Conservation (phyloP, 2,888 invertebrate species). For the Marasmarcha lunaedactyla region DNA sequence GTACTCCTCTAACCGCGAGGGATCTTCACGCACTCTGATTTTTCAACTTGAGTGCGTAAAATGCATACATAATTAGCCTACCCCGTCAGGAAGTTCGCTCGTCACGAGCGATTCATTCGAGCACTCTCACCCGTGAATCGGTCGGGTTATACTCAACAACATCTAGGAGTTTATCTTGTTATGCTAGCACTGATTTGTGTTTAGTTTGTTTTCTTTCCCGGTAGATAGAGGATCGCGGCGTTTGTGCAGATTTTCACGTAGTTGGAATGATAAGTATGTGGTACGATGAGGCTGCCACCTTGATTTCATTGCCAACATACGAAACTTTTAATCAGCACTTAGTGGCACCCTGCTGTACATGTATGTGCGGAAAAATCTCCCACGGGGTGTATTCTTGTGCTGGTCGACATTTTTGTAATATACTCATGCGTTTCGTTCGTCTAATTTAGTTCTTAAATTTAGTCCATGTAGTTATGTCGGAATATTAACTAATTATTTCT, state of each 20-base stretch:
- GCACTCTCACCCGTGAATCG: constrained; percentile 22
- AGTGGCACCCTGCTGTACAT: constrained; percentile 27
- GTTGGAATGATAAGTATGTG: too few species aligned
- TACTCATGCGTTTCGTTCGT: too few species aligned
- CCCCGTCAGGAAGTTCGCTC: constrained; percentile 16
- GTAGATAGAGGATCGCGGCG: constrained; percentile 8
- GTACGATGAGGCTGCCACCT: constrained; percentile 15
- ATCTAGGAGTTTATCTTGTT: constrained; percentile 35
- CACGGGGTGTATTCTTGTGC: not conserved
- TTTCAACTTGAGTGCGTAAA: constrained; percentile 47
- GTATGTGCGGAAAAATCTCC: constrained; percentile 22
- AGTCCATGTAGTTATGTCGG: too few species aligned
- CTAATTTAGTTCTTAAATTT: too few species aligned
- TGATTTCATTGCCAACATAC: constrained; percentile 36
- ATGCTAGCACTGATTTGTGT: constrained; percentile 41
- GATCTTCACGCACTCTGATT: constrained; percentile 49
- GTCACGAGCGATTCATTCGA: constrained; percentile 20
- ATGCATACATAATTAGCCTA: constrained; percentile 33
- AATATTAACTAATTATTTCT: too few species aligned
- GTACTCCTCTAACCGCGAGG: constrained; percentile 35
- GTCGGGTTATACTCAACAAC: constrained; percentile 29
- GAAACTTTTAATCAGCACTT: constrained; percentile 51
- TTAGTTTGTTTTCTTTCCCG: constrained; percentile 13
- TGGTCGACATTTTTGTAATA: too few species aligned
- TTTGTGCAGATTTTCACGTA: too few species aligned